These are phyloP conservation scores for Chouioia cunea DNA, from an alignment of 2,888 invertebrate genomes.

Conservation along the genomic window DNA sequence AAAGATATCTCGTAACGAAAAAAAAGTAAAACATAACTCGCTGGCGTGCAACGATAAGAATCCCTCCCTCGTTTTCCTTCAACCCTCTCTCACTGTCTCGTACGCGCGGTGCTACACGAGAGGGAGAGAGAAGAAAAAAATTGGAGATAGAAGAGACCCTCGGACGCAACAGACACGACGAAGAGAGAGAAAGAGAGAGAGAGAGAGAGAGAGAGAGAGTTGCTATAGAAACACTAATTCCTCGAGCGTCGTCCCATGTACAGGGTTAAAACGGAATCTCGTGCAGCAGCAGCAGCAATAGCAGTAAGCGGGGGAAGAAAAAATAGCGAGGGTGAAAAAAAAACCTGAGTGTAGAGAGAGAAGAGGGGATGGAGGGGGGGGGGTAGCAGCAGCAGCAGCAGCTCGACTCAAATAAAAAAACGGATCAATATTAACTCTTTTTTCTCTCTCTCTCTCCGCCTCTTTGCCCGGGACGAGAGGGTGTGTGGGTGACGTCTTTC, in stretches of 20 bases:
- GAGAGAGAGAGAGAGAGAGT: constrained; percentile 59
- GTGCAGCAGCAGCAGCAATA: constrained; percentile 47
- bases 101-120: constrained; percentile 16
- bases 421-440: constrained; percentile 80
- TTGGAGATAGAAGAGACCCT: too few relatives aligned
- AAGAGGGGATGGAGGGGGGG: too few relatives aligned
- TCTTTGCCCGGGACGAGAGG: background rate
- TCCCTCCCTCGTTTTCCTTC: background rate
- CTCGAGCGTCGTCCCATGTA: constrained; percentile 45
- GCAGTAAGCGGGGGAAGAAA: constrained; percentile 58
- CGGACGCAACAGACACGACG: background rate
- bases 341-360: constrained; percentile 67
- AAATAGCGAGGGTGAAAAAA: constrained; percentile 74
- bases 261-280: constrained; percentile 39
- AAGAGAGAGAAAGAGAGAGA: background rate
- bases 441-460: constrained; percentile 56
- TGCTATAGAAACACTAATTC: constrained; percentile 77
- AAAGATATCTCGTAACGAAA: too few relatives aligned
- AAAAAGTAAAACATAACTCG: too few relatives aligned
- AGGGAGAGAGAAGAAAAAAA: background rate
- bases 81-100: background rate
- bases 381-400: constrained; percentile 61
- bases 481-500: too few relatives aligned
- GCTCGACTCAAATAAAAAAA: constrained; percentile 73
- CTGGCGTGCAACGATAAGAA: too few relatives aligned